Evolutionary conservation across 2,888 invertebrate genomes (phyloP).

Genomic region (Parapristionchus giblindavisi): DNA sequence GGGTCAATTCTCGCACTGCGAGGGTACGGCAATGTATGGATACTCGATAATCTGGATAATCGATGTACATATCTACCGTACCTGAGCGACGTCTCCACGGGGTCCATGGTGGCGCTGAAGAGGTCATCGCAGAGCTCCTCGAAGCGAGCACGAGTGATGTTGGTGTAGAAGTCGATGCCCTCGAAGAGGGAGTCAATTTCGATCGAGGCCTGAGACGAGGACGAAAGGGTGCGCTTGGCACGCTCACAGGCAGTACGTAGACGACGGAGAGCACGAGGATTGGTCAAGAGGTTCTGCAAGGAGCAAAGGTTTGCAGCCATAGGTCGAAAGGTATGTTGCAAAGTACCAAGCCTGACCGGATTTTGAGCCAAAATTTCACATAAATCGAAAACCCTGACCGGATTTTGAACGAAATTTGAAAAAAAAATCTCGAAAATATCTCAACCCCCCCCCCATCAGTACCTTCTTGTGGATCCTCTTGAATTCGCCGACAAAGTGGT

Average conservation of each 20-base stretch:
- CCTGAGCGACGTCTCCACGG: slow-evolving; percentile 89
- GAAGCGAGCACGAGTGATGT: slow-evolving; percentile 92
- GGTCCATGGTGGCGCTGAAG: slow-evolving; percentile 93
- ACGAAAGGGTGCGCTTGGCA: slow-evolving; percentile 77
- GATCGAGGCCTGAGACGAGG: slow-evolving; percentile 72
- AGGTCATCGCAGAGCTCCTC: slow-evolving; percentile 92
- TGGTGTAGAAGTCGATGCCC: slow-evolving; percentile 94
- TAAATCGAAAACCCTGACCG: too few species aligned
- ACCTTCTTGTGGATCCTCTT: slow-evolving; percentile 79
- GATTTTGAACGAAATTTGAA: too few species aligned
- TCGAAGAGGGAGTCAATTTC: slow-evolving; percentile 95
- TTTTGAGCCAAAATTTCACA: too few species aligned
- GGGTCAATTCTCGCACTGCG: not conserved
- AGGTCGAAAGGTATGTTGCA: too few species aligned
- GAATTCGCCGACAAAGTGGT: slow-evolving; percentile 71
- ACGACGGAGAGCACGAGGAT: slow-evolving; percentile 88
- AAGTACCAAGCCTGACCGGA: too few species aligned
- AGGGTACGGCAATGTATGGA: not conserved
- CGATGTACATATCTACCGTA: too few species aligned
- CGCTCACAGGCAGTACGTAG: slow-evolving; percentile 86
- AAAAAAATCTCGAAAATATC: too few species aligned
- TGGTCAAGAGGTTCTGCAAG: slow-evolving; percentile 77
- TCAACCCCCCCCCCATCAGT: too few species aligned
- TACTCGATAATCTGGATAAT: too few species aligned
- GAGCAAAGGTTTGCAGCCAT: too few species aligned